A percentile compares a stretch with the other conserved stretches of the same genome.
These are phyloP conservation scores for Hemibagrus wyckioides DNA, from an alignment of 2,113 vertebrate species.

Conservation along the genomic window DNA sequence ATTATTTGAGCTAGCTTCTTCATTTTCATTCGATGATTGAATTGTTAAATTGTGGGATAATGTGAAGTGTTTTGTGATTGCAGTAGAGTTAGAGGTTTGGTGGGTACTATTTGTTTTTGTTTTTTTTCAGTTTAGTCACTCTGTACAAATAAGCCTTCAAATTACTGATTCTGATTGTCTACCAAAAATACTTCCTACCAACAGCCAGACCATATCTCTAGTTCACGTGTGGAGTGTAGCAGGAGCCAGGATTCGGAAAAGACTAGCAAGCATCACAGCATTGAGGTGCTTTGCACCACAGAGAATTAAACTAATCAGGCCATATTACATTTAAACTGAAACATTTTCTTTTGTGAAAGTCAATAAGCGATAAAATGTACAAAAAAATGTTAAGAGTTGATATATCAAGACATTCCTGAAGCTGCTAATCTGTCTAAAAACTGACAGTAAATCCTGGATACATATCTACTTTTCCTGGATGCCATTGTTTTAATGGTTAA, in stretches of 20 bases:
- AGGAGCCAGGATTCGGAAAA: not conserved
- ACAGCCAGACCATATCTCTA: not conserved
- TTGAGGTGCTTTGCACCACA: not conserved
- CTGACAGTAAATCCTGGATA: not conserved
- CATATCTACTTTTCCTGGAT: not conserved
- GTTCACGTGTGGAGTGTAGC: not conserved
- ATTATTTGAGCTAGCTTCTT: not conserved
- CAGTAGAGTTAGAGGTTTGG: not conserved
- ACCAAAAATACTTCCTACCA: not conserved
- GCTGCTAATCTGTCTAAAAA: not conserved
- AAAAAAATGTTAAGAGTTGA: not conserved
- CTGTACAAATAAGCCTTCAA: not conserved
- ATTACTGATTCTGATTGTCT: not conserved
- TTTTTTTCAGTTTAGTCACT: not conserved
- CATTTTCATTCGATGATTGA: not conserved
- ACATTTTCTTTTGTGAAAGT: not conserved
- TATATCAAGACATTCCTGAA: not conserved
- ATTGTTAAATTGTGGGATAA: not conserved
- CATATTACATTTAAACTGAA: not conserved
- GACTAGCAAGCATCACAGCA: not conserved
- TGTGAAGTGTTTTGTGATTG: not conserved
- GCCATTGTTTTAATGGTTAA: not conserved
- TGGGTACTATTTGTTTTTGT: not conserved
- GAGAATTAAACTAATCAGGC: not conserved
- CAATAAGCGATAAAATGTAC: not conserved